Base-by-base conservation (phyloP, 2,113 vertebrate species). In the Vombatus ursinus region DNA sequence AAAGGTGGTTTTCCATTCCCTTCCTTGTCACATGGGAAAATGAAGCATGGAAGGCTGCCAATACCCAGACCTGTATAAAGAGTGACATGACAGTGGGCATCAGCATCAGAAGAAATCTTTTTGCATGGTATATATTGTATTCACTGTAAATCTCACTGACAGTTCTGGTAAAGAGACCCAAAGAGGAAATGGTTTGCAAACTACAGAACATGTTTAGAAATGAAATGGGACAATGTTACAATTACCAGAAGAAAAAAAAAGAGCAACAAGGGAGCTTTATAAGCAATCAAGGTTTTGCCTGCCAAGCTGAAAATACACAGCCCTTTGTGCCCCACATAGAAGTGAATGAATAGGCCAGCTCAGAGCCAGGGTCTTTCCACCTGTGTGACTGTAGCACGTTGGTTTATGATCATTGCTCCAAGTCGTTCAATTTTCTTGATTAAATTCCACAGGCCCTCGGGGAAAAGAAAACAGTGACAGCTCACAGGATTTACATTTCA, bases 361-460 rank as follows among this genome's bases (percentile, higher is more conserved):
- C 49, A 57, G 93, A 94, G 92, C 19, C 93, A 61, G 61, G 31
- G 89, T 90, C 92, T 52, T 84, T 51, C 51, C 47, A 92, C 19
- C 53, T 92, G 1, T 31, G 7, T 44, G 19, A 50, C 68, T 84
- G 6, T 57, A 90, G 31, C 84, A 90, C 26, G n/a, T 3, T 26
- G 12, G 31, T 37, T 61, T 94, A 84, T 37, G 50, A 53, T 68
- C 28, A 57, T 7, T 44, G n/a, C 31, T 92, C 22, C 26, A 48
- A 92, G 22, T 28, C 5, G 68, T 92, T 90, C 57, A 54, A 96
- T 94, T 96, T 95, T 94, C 94, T 94, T 53, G 95, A 92, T 90
- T 94, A 97, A 94, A 97, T 95, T 97, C 96, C 96, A 92, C 93
- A 95, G 92, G 68, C 84, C 95, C 37, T 95, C 94, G n/a, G 68